These are phyloP conservation scores for Drosophila leontia DNA, from an alignment of 1,140 invertebrate species.

Conservation along the genomic window DNA sequence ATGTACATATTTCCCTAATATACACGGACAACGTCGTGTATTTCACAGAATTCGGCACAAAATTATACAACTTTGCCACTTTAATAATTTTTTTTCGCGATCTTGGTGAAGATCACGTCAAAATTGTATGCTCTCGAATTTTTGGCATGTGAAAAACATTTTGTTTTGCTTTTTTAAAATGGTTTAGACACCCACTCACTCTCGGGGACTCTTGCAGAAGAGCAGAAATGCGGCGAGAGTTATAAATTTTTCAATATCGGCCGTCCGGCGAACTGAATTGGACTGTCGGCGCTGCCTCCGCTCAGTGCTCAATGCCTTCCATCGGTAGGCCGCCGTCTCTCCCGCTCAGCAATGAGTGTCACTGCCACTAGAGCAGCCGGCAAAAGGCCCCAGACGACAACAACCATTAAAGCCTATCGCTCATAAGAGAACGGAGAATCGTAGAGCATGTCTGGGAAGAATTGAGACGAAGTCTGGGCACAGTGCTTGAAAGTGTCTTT, in stretches of 20 bases:
- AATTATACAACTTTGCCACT: slow-evolving; percentile 58
- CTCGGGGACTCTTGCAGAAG: slow-evolving; percentile 19
- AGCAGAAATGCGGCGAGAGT: slow-evolving; percentile 32
- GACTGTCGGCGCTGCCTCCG: slow-evolving; percentile 38
- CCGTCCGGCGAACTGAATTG: slow-evolving; percentile 56
- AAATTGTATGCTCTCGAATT: slow-evolving; percentile 60
- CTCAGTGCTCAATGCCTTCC: slow-evolving; percentile 32
- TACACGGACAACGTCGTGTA: slow-evolving; percentile 14
- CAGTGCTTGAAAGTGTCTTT: not conserved
- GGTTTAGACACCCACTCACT: slow-evolving; percentile 51
- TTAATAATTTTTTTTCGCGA: slow-evolving; percentile 42
- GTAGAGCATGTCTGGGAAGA: slow-evolving; percentile 5
- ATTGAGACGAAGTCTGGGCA: not conserved
- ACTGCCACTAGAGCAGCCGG: slow-evolving; percentile 70
- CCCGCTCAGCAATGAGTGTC: slow-evolving; percentile 63
- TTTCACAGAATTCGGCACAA: slow-evolving; percentile 52
- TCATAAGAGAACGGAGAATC: slow-evolving; percentile 13
- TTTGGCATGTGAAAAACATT: slow-evolving; percentile 53
- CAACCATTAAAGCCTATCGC: slow-evolving; percentile 15
- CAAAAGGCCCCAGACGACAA: slow-evolving; percentile 32
- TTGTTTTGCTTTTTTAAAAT: slow-evolving; percentile 48
- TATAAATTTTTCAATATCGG: slow-evolving; percentile 64
- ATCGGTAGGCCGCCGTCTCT: slow-evolving; percentile 16
- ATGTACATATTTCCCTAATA: slow-evolving; percentile 28
- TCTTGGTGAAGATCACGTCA: slow-evolving; percentile 65